Base-by-base conservation (phyloP, 2,888 invertebrate species). In the Diaperis boleti region DNA sequence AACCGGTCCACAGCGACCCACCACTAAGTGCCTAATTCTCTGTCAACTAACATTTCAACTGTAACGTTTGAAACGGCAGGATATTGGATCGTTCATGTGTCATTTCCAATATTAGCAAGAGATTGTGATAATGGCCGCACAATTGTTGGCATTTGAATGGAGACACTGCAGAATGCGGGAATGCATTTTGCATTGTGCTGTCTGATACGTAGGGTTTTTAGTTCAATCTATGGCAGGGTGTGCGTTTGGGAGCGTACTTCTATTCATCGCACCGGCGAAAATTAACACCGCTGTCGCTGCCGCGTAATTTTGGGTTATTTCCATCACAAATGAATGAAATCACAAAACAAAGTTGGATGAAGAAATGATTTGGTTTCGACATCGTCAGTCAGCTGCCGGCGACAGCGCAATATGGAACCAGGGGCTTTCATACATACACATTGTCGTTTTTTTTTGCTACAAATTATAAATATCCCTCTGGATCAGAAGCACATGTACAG, bases 11-110 rank as follows among this genome's bases (percentile, higher is more conserved):
- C 35, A 65, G 59, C 74, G 76, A 76, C 76, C 76, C 72, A 76
- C 77, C 76, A 73, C 78, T 78, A 79, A 79, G 78, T 78, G 78
- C 78, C 78, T 77, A 78, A 78, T 79, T 79, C 76, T 71, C 75
- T 77, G 78, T 78, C 78, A 76, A 74, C 76, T 70, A 70, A 76
- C 75, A 74, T 76, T 77, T 75, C 74, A 72, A 76, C 72, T 71
- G 75, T 71, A 69, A 72, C 75, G 66, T 73, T 74, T 68, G 67
- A 69, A 72, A 70, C 70, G 42, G 66, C 72, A 73, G 76, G 76
- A 77, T 78, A 78, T 78, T 76, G 76, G 73, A 73, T 72, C 74
- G 74, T 74, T 74, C 76, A 76, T 76, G 73, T 76, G 76, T 78
- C 75, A 77, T 72, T 74, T 72, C 73, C 74, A 76, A 77, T 77